Evolutionary conservation across 2,888 invertebrate species (phyloP).

Genomic region (Drosophila dives): DNA sequence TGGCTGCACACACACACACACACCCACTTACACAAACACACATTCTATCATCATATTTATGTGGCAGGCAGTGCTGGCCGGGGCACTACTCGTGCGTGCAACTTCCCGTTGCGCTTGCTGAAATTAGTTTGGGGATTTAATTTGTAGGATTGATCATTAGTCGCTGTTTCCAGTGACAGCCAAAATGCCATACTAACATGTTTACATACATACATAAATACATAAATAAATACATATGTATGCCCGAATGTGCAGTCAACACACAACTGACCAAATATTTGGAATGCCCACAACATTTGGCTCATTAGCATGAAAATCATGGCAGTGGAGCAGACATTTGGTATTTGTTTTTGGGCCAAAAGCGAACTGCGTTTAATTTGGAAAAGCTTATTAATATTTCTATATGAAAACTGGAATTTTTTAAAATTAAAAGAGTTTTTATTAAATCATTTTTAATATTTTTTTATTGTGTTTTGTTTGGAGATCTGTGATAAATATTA

Average conservation of each 20-base stretch:
- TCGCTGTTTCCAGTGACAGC: constrained; percentile 31
- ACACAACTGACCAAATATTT: constrained; percentile 35
- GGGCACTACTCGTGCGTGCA: constrained; percentile 27
- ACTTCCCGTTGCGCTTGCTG: constrained; percentile 37
- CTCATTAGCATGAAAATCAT: constrained; percentile 18
- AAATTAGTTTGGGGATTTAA: constrained; percentile 71
- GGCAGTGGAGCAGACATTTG: not conserved
- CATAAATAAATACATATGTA: not conserved
- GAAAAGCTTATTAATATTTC: not conserved
- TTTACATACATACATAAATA: not conserved
- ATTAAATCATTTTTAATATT: not conserved
- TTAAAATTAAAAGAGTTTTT: not conserved
- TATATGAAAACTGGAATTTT: not conserved
- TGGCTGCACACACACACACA: constrained; percentile 12
- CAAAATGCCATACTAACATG: not conserved
- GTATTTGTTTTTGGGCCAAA: not conserved
- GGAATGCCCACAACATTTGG: not conserved
- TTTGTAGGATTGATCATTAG: constrained; percentile 66
- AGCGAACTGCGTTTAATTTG: not conserved
- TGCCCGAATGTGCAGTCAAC: constrained; percentile 6
- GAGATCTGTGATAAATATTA: not conserved
- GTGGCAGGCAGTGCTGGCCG: not conserved
- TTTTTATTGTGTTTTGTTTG: not conserved
- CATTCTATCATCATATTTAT: not conserved
- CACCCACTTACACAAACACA: not conserved